A percentile compares a stretch with the other conserved stretches of the same genome.
Conservation (phyloP, 2,113 vertebrate genomes). For the Ptilonorhynchus violaceus region DNA sequence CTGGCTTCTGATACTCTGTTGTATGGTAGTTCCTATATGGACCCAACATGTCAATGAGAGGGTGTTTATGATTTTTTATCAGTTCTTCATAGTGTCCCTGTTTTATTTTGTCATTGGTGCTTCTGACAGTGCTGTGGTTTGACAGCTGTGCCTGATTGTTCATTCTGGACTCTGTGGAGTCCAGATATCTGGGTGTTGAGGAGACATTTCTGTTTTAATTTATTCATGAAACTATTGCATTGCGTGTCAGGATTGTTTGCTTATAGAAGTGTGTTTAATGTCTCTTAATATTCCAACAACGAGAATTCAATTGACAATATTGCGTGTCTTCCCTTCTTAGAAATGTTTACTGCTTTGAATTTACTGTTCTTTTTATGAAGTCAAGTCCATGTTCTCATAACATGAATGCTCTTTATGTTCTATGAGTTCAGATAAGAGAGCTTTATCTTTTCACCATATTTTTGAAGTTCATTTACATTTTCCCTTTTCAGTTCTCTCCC, state of each 20-base stretch:
- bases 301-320: background rate
- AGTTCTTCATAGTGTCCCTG: background rate
- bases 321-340: background rate
- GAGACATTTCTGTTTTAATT: background rate
- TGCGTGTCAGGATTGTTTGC: background rate
- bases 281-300: background rate
- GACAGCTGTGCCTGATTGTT: background rate
- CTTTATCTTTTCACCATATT: background rate
- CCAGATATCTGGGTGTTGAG: background rate
- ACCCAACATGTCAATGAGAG: background rate
- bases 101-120: background rate
- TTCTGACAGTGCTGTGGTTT: background rate
- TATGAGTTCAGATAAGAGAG: background rate
- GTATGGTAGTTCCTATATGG: background rate
- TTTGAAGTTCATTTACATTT: background rate
- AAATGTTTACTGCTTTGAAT: background rate
- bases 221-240: background rate
- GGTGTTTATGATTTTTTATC: background rate
- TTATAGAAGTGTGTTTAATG: background rate
- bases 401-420: background rate
- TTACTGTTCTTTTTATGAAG: background rate
- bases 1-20: background rate
- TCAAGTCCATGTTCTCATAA: background rate
- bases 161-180: background rate
- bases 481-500: background rate